Evolutionary conservation across 2,797 vertebrate genomes (phyloP).

Genomic region (Danio albolineatus): DNA sequence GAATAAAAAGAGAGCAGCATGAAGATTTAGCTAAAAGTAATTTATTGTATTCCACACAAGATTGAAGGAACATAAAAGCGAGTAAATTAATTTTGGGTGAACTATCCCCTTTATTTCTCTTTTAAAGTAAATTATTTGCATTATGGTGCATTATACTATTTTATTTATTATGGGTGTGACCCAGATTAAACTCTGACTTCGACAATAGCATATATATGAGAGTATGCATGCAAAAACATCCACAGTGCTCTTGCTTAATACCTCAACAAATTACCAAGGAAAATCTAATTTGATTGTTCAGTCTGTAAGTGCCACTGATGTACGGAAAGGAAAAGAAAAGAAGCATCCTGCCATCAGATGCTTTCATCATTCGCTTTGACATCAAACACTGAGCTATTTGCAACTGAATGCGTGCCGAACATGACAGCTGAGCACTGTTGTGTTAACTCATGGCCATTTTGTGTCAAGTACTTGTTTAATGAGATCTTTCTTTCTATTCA

Average conservation of each 20-base stretch:
- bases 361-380: conserved; percentile 36
- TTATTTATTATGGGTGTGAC: neutral
- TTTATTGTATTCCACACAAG: neutral
- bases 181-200: neutral
- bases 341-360: conserved; percentile 42
- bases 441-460: conserved; percentile 44
- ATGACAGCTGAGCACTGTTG: conserved; percentile 48
- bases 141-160: neutral
- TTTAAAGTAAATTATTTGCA: neutral
- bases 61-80: neutral
- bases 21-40: neutral
- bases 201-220: conserved; percentile 8
- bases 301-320: conserved; percentile 15
- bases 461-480: conserved; percentile 47
- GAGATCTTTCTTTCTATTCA: conserved; percentile 7
- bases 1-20: neutral
- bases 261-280: conserved; percentile 7
- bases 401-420: conserved; percentile 31
- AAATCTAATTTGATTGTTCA: conserved; percentile 4
- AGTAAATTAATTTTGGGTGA: neutral
- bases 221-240: neutral
- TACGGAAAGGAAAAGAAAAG: conserved; percentile 34
- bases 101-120: neutral
- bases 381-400: conserved; percentile 49
- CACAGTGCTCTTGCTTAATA: conserved; percentile 8